phyloP scores from a whole-genome alignment of 2,888 invertebrate genomes.

The Eupsilia transversa region DNA sequence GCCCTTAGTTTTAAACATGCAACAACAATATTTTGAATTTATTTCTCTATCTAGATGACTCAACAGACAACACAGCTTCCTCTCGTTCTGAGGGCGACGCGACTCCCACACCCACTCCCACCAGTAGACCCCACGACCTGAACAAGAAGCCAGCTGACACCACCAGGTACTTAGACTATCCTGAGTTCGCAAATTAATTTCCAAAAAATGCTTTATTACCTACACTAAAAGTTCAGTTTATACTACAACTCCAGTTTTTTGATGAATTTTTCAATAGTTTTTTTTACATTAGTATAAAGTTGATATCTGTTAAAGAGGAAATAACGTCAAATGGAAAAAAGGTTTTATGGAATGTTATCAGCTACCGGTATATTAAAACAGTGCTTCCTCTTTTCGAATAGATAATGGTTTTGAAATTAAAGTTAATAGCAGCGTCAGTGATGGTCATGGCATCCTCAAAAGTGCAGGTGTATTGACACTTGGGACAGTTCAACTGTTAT shows the following conservation, averaged over 20 bases:
- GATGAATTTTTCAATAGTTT: background rate
- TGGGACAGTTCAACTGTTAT: background rate
- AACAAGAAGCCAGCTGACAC: conserved; percentile 77
- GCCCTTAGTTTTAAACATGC: too few species aligned
- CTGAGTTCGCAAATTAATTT: background rate
- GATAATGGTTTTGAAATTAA: background rate
- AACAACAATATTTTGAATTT: conserved; percentile 1
- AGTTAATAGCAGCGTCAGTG: background rate
- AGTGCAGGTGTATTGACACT: background rate
- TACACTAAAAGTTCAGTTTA: background rate
- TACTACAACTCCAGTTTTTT: background rate
- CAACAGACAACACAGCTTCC: conserved; percentile 84
- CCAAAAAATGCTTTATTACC: background rate
- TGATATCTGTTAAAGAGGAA: background rate
- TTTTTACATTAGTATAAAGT: background rate
- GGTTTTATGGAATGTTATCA: background rate
- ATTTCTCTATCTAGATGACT: conserved; percentile 76
- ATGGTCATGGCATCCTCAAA: too few species aligned
- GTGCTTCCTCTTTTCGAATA: background rate
- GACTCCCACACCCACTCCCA: conserved; percentile 67
- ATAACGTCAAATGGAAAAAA: background rate
- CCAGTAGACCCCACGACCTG: conserved; percentile 79
- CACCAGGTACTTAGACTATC: conserved; percentile 67
- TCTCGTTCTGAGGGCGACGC: conserved; percentile 81
- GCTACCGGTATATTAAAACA: background rate